Conservation (phyloP, 2,888 invertebrate genomes). For the Ypsolopha sequella region DNA sequence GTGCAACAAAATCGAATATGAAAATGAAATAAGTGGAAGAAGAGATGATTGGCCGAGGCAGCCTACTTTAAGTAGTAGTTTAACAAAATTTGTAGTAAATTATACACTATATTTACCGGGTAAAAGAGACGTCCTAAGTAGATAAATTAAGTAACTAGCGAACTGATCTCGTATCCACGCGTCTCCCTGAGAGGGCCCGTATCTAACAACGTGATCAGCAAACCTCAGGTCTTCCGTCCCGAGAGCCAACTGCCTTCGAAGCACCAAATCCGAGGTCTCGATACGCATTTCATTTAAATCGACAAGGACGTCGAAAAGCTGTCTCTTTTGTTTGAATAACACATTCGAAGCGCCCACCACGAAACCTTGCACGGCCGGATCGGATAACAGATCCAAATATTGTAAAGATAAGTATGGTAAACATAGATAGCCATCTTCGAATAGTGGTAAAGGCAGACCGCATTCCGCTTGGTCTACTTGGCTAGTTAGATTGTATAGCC, state of each 20-base stretch:
- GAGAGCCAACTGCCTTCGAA: conserved; percentile 86
- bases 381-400: conserved; percentile 91
- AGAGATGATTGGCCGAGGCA: too few relatives aligned
- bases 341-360: conserved; percentile 98
- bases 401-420: conserved; percentile 96
- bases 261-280: conserved; percentile 83
- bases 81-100: too few relatives aligned
- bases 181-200: conserved; percentile 85
- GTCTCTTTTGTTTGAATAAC: conserved; percentile 95
- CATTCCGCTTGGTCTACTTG: conserved; percentile 80
- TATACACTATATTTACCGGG: conserved; percentile 61
- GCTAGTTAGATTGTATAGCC: conserved; percentile 73
- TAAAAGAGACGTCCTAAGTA: conserved; percentile 82
- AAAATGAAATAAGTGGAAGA: too few relatives aligned
- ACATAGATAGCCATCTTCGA: conserved; percentile 92
- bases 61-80: too few relatives aligned
- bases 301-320: conserved; percentile 92
- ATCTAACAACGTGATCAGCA: conserved; percentile 90
- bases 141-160: conserved; percentile 84
- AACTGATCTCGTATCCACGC: conserved; percentile 98
- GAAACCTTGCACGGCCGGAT: conserved; percentile 87
- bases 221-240: conserved; percentile 96
- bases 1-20: too few relatives aligned
- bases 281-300: conserved; percentile 90
- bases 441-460: conserved; percentile 90